Base-by-base conservation (phyloP, 2,888 invertebrate genomes). In the Griposia aprilina region DNA sequence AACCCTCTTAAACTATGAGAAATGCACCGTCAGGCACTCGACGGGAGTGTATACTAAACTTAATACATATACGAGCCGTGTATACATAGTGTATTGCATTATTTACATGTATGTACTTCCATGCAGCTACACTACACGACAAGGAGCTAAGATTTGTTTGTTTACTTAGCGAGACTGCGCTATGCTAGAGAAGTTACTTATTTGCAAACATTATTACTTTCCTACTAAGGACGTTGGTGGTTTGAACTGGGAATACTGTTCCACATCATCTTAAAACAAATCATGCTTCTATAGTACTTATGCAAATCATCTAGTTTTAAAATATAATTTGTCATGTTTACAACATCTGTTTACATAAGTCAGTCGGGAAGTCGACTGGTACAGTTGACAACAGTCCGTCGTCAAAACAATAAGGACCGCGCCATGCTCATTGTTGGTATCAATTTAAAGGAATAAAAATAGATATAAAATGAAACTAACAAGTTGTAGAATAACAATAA, bases 111-210 rank as follows among this genome's bases (percentile, higher is more conserved):
- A 3, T 10, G 71, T 80, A 36, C 15, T 2, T 11, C 62, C 41
- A 52, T 17, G 59, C 30, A 45, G 57, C 55, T 41, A 55, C 45
- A 20, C 15, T n/a, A 50, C 36, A 41, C 41, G 52, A 55, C 63
- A 30, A 63, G 20, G 30, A 57, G 23, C 76, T 82, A 55, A 13
- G 48, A 48, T 67, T 52, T 60, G 59, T 66, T 74, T 26, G 59
- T 81, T 48, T 60, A 55, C 66, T 36, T 55, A 17, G 59, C 45
- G 1, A 36, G 26, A 26, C 48, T 78, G 30, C 36, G 50, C 17
- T n/a, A 48, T 20, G 20, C 45, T 55, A n/a, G 8, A 23, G 55
- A 62, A 57, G 10, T n/a, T 50, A 36, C 20, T 59, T 26, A 45
- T 66, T 82, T 15, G 11, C 1, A 11, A 20, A 55, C 48, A 72